phyloP scores from a whole-genome alignment of 2,113 vertebrate genomes.

The Microtus ochrogaster region DNA sequence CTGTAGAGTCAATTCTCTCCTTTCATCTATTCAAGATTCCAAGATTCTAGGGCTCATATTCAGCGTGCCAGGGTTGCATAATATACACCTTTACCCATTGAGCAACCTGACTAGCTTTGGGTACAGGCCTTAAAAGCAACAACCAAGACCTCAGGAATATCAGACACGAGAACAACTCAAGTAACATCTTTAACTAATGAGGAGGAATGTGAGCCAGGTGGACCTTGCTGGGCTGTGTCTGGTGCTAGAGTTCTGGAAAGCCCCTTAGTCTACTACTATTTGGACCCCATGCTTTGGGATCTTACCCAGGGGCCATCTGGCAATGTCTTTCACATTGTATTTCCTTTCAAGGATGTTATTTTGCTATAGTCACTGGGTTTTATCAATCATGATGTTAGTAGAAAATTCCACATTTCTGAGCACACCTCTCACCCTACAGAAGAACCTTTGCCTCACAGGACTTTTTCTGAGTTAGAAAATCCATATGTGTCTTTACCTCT shows the following conservation, averaged over 20 bases:
- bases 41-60: background rate
- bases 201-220: background rate
- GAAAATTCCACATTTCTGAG: background rate
- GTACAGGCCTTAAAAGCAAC: background rate
- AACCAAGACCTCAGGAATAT: no score
- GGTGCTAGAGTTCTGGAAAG: background rate
- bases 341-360: background rate
- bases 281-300: background rate
- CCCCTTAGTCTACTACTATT: no score
- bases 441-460: background rate
- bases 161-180: background rate
- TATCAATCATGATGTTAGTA: background rate
- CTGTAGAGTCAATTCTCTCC: background rate
- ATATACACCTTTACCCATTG: background rate
- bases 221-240: background rate
- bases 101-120: background rate
- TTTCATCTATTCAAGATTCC: background rate
- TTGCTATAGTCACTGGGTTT: background rate
- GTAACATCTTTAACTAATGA: background rate
- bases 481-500: background rate
- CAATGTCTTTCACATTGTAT: background rate
- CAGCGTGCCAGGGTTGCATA: background rate
- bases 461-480: background rate
- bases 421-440: background rate
- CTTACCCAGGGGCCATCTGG: background rate